Conservation (phyloP, 2,888 invertebrate genomes). For the Pilophorus perplexus region DNA sequence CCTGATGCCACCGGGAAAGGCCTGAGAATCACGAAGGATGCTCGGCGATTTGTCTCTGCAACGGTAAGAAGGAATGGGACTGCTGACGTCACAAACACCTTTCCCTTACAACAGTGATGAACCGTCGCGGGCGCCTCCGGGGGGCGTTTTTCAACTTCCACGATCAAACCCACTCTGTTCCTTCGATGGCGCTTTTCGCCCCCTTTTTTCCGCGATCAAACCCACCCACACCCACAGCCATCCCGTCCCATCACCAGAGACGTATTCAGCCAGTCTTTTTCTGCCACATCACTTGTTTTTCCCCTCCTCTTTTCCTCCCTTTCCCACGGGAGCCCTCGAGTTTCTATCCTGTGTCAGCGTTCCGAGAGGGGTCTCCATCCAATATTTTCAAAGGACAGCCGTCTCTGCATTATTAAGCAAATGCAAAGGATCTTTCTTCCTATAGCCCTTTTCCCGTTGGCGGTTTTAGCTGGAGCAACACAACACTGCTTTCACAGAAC, state of each 20-base stretch:
- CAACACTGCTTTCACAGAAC: too few species aligned
- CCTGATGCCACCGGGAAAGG: slow-evolving; percentile 25
- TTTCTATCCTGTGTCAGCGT: slow-evolving; percentile 26
- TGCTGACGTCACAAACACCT: slow-evolving; percentile 30
- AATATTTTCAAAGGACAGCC: slow-evolving; percentile 23
- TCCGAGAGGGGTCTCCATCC: slow-evolving; percentile 5
- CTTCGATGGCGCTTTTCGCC: neutral
- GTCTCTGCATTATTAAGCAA: slow-evolving; percentile 19
- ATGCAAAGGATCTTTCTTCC: neutral
- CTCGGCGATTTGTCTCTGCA: slow-evolving; percentile 20
- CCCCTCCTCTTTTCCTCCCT: slow-evolving; percentile 5
- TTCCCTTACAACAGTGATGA: slow-evolving; percentile 24
- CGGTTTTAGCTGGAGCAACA: neutral
- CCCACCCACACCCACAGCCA: too few species aligned
- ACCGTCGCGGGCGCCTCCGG: slow-evolving; percentile 1
- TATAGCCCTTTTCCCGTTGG: neutral
- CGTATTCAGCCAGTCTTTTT: slow-evolving; percentile 25
- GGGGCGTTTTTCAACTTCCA: slow-evolving; percentile 24
- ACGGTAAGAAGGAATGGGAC: slow-evolving; percentile 2
- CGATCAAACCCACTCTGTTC: slow-evolving; percentile 11
- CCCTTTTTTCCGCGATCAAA: slow-evolving; percentile 10
- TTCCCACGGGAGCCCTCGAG: slow-evolving; percentile 4
- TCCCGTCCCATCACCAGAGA: neutral
- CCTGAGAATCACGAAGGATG: slow-evolving; percentile 16
- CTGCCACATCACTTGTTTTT: slow-evolving; percentile 28